Percentiles rank a stretch among this genome's conserved stretches.
These are phyloP conservation scores for Brassicogethes aeneus DNA, from an alignment of 2,888 invertebrate genomes.

Conservation along the genomic window DNA sequence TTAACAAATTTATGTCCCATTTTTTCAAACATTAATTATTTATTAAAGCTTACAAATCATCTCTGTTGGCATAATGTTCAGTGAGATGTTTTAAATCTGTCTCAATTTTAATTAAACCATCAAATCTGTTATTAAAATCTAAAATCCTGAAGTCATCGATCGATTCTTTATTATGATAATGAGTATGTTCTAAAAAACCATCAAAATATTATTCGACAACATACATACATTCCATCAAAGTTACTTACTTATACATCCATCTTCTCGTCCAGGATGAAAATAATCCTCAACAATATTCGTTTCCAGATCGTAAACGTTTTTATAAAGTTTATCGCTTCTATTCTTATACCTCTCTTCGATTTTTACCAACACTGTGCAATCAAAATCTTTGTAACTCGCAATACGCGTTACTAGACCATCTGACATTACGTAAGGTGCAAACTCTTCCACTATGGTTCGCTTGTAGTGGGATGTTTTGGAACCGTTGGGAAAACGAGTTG, in stretches of 20 bases:
- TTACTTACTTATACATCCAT: constrained; percentile 54
- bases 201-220: too few relatives aligned
- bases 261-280: constrained; percentile 58
- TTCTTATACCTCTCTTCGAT: constrained; percentile 56
- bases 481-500: constrained; percentile 63
- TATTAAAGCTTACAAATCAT: constrained; percentile 14
- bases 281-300: constrained; percentile 48
- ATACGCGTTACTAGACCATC: constrained; percentile 64
- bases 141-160: not conserved
- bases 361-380: constrained; percentile 38
- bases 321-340: constrained; percentile 54
- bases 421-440: constrained; percentile 62
- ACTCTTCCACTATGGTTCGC: constrained; percentile 65
- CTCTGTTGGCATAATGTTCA: constrained; percentile 19
- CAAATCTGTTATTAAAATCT: constrained; percentile 41
- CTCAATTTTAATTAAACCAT: constrained; percentile 56
- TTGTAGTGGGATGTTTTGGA: constrained; percentile 62
- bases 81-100: constrained; percentile 41
- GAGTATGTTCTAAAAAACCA: not conserved
- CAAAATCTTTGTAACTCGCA: constrained; percentile 52
- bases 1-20: too few relatives aligned
- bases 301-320: constrained; percentile 45
- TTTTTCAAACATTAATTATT: too few relatives aligned
- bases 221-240: too few relatives aligned
- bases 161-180: not conserved